Percentiles rank a stretch among this genome's conserved stretches.
Conservation (phyloP, 2,113 vertebrate genomes). For the Zapus hudsonius region DNA sequence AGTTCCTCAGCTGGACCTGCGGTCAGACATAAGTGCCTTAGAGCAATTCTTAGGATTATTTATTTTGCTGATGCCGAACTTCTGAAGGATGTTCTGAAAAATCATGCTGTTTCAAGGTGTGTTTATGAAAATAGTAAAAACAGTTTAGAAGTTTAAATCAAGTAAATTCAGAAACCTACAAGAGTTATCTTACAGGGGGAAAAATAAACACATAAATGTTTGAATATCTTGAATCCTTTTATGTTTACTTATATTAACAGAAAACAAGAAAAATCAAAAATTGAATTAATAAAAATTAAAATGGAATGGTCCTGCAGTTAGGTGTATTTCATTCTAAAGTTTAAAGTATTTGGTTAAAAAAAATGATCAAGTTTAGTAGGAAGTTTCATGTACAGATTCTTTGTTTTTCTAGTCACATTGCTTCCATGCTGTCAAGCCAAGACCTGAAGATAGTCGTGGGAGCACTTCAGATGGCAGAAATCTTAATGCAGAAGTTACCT, state of each 20-base stretch:
- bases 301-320: neutral
- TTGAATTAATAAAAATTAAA: slow-evolving; percentile 24
- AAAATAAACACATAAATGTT: slow-evolving; percentile 5
- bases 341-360: slow-evolving; percentile 46
- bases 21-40: slow-evolving; percentile 99
- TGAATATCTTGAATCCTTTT: neutral
- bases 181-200: neutral
- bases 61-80: slow-evolving; percentile 99
- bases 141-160: slow-evolving; percentile 26
- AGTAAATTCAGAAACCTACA: slow-evolving; percentile 25
- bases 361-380: neutral
- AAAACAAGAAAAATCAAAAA: neutral
- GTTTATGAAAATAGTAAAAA: slow-evolving; percentile 44
- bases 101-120: slow-evolving; percentile 99
- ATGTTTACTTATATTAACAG: neutral
- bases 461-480: slow-evolving; percentile 99
- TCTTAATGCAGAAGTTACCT: slow-evolving; percentile 99
- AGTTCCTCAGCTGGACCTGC: slow-evolving; percentile 99
- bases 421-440: slow-evolving; percentile 99
- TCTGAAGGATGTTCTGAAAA: slow-evolving; percentile 98
- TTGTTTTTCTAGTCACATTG: slow-evolving; percentile 94
- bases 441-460: slow-evolving; percentile 99
- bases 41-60: slow-evolving; percentile 99
- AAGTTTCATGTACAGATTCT: slow-evolving; percentile 51
- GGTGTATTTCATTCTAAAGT: slow-evolving; percentile 24